A percentile compares a stretch with the other conserved stretches of the same genome.
phyloP scores from a whole-genome alignment of 2,888 invertebrate genomes.

The Tachina grossa region DNA sequence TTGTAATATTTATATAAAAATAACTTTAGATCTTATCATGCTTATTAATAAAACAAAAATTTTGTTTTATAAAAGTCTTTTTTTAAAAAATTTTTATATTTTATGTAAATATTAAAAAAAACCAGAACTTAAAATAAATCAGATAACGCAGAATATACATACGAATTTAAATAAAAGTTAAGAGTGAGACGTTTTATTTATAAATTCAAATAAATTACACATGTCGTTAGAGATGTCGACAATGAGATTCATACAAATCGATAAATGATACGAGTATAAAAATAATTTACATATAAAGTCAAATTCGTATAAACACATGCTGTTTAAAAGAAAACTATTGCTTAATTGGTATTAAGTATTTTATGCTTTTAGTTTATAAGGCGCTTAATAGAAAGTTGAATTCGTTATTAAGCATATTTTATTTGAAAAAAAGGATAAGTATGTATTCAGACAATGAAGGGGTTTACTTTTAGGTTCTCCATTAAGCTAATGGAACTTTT shows the following conservation, averaged over 20 bases:
- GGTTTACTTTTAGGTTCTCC: too few relatives aligned
- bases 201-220: conserved; percentile 18
- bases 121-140: conserved; percentile 50
- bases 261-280: neutral
- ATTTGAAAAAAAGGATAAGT: too few relatives aligned
- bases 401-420: too few relatives aligned
- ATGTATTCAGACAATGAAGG: too few relatives aligned
- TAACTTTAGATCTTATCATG: conserved; percentile 37
- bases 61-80: conserved; percentile 6
- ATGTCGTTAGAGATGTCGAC: conserved; percentile 15
- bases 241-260: neutral
- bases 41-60: conserved; percentile 19
- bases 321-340: too few relatives aligned
- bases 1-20: conserved; percentile 1
- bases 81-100: conserved; percentile 3
- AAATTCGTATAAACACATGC: too few relatives aligned
- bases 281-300: neutral
- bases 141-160: neutral
- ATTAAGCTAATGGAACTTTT: too few relatives aligned
- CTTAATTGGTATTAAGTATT: too few relatives aligned
- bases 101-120: neutral
- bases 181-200: neutral
- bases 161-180: conserved; percentile 21
- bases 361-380: too few relatives aligned
- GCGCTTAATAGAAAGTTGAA: too few relatives aligned